These are phyloP conservation scores for Cryptus armator DNA, from an alignment of 2,888 invertebrate species.

Conservation along the genomic window DNA sequence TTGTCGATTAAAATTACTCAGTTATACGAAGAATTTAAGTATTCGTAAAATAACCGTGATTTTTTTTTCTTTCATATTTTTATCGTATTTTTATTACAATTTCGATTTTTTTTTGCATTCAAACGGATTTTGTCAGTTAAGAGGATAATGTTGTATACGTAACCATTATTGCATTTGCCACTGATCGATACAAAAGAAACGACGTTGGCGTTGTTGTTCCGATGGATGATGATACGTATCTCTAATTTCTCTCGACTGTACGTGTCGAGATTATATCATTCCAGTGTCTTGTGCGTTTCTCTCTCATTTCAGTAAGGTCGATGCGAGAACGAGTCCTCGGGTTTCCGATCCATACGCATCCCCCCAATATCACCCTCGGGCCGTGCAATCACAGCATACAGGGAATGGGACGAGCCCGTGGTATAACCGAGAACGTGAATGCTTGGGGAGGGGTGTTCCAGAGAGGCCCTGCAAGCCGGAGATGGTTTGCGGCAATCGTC, in stretches of 20 bases:
- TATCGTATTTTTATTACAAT: no score
- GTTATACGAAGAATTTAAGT: no score
- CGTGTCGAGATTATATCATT: constrained; percentile 28
- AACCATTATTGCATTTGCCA: not conserved
- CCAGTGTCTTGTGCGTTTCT: constrained; percentile 3
- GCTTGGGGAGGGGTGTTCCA: constrained; percentile 60
- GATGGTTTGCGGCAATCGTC: constrained; percentile 58
- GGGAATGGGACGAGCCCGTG: constrained; percentile 81
- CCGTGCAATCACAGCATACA: constrained; percentile 83
- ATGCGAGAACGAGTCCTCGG: constrained; percentile 64
- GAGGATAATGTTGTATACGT: not conserved
- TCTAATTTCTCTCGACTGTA: not conserved
- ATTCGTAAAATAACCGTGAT: no score
- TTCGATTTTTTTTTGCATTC: no score
- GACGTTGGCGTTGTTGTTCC: not conserved
- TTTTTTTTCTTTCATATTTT: no score
- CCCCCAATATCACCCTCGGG: constrained; percentile 83
- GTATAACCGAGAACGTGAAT: constrained; percentile 44
- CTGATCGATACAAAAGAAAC: not conserved
- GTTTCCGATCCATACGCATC: constrained; percentile 80
- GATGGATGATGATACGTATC: constrained; percentile 8
- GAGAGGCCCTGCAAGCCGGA: constrained; percentile 49
- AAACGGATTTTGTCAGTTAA: not conserved
- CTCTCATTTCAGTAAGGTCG: constrained; percentile 14
- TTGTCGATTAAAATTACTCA: no score